Percentiles rank a stretch among this genome's conserved stretches.
Conservation (phyloP, 2,113 vertebrate genomes). For the Ammodytes dubius region DNA sequence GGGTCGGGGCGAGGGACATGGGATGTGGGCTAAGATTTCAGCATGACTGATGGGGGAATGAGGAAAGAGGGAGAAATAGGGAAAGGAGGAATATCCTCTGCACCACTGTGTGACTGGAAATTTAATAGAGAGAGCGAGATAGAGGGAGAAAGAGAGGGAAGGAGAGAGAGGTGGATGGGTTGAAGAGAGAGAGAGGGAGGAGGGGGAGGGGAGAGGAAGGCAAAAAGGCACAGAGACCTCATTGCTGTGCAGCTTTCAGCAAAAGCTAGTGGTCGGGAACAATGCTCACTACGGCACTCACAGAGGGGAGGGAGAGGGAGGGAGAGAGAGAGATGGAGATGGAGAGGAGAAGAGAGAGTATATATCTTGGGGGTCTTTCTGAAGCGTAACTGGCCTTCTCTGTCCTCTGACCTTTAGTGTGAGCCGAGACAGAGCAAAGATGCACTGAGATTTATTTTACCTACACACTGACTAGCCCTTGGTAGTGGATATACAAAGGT, state of each 20-base stretch:
- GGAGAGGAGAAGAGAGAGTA: slow-evolving; percentile 26
- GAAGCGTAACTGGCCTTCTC: slow-evolving; percentile 72
- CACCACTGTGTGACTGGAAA: slow-evolving; percentile 90
- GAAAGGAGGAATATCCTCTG: slow-evolving; percentile 87
- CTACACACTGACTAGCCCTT: slow-evolving; percentile 21
- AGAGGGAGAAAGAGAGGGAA: slow-evolving; percentile 65
- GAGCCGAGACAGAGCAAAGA: slow-evolving; percentile 62
- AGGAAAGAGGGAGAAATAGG: slow-evolving; percentile 68
- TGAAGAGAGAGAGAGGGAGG: slow-evolving; percentile 39
- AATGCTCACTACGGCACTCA: slow-evolving; percentile 82
- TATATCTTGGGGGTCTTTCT: slow-evolving; percentile 75
- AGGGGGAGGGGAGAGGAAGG: slow-evolving; percentile 64
- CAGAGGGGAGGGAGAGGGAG: slow-evolving; percentile 50
- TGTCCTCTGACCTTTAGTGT: slow-evolving; percentile 79
- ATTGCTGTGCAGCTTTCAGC: slow-evolving; percentile 82
- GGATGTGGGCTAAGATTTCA: slow-evolving; percentile 75
- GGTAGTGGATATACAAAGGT: slow-evolving; percentile 18
- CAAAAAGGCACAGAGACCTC: slow-evolving; percentile 82
- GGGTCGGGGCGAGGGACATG: slow-evolving; percentile 48
- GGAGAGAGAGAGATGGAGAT: slow-evolving; percentile 17
- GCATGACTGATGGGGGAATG: slow-evolving; percentile 67
- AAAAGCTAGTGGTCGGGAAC: slow-evolving; percentile 79
- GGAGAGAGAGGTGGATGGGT: slow-evolving; percentile 59
- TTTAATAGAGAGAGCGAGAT: slow-evolving; percentile 83
- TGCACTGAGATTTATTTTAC: slow-evolving; percentile 58